These are phyloP conservation scores for Maconellicoccus hirsutus DNA, from an alignment of 1,140 invertebrate genomes.

Conservation along the genomic window DNA sequence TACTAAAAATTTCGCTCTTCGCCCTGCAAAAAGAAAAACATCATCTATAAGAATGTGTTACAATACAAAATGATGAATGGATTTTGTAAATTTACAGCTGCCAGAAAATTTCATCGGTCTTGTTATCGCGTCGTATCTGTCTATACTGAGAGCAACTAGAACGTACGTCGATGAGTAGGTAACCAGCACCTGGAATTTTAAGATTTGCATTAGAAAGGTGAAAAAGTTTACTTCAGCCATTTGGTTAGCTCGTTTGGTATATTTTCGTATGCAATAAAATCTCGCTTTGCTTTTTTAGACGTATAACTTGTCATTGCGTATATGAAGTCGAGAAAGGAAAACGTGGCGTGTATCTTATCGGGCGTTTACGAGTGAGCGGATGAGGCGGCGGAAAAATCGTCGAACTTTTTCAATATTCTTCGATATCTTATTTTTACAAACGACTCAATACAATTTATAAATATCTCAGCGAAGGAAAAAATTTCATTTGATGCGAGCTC, in stretches of 20 bases:
- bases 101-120: constrained; percentile 90
- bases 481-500: neutral
- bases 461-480: neutral
- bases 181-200: constrained; percentile 51
- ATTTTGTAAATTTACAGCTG: constrained; percentile 57
- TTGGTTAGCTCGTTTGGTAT: too few species aligned
- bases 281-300: too few species aligned
- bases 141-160: constrained; percentile 84
- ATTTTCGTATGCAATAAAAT: too few species aligned
- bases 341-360: neutral
- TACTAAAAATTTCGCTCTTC: constrained; percentile 64
- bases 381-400: neutral
- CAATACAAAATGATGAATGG: neutral
- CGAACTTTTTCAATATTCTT: neutral
- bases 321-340: neutral
- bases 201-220: too few species aligned
- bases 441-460: neutral
- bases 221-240: too few species aligned
- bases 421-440: neutral
- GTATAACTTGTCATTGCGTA: too few species aligned
- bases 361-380: too few species aligned
- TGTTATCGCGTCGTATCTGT: constrained; percentile 88
- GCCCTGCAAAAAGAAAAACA: constrained; percentile 42
- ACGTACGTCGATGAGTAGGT: constrained; percentile 92
- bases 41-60: neutral